These are phyloP conservation scores for Pteronura brasiliensis DNA, from an alignment of 2,113 vertebrate species.

Conservation along the genomic window DNA sequence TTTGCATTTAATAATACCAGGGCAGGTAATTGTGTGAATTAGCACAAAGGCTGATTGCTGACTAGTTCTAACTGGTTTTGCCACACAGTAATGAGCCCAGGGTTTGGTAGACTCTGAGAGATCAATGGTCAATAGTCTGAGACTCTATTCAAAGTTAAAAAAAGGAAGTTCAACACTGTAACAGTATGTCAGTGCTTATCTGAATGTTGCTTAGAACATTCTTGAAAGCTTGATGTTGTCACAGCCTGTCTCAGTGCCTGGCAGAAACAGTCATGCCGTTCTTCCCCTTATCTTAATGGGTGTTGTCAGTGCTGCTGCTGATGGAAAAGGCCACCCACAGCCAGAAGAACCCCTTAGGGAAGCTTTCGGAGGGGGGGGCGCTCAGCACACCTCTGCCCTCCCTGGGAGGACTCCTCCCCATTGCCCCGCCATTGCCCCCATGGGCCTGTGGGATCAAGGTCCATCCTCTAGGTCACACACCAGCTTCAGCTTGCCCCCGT, in stretches of 20 bases:
- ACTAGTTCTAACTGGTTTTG: conserved; percentile 17
- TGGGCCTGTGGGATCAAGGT: rapidly evolving
- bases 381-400: background rate
- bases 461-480: background rate
- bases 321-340: background rate
- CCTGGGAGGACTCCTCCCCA: background rate
- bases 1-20: background rate
- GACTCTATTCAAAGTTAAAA: background rate
- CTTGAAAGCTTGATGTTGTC: background rate
- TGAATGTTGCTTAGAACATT: background rate
- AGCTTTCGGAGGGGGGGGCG: background rate
- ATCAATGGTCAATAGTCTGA: background rate
- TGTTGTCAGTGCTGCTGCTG: background rate
- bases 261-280: background rate
- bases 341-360: background rate
- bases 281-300: background rate
- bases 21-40: background rate
- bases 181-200: background rate
- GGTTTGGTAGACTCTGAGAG: conserved; percentile 41
- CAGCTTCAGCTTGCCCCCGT: background rate
- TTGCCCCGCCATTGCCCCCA: rapidly evolving
- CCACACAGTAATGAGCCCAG: background rate
- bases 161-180: background rate
- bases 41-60: background rate
- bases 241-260: background rate